Conservation (phyloP, 2,888 invertebrate genomes). For the Mythimna lalbum region DNA sequence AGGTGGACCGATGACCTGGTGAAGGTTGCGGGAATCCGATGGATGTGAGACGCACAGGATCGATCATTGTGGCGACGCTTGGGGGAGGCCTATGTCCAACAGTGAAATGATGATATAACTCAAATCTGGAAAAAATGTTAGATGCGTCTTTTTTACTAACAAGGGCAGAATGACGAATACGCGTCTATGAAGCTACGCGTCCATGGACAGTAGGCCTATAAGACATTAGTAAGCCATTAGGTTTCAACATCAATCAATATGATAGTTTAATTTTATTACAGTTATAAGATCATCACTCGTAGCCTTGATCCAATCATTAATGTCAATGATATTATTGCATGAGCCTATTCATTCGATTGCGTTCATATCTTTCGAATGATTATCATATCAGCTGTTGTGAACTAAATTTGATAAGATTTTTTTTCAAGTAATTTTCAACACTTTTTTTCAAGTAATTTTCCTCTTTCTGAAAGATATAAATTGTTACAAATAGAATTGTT, state of each 20-base stretch:
- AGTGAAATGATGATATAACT: too few species aligned
- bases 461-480: neutral
- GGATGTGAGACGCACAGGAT: too few species aligned
- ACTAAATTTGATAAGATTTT: conserved; percentile 18
- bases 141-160: too few species aligned
- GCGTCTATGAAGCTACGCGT: too few species aligned
- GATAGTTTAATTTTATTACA: conserved; percentile 11
- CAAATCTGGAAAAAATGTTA: too few species aligned
- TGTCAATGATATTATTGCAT: conserved; percentile 12
- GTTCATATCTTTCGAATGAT: conserved; percentile 26
- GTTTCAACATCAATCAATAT: conserved; percentile 14
- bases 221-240: neutral
- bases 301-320: conserved; percentile 31
- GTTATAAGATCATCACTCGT: conserved; percentile 5
- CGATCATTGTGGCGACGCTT: too few species aligned
- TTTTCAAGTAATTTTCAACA: neutral
- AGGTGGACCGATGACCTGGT: too few species aligned
- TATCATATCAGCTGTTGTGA: conserved; percentile 6
- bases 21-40: too few species aligned
- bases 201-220: too few species aligned
- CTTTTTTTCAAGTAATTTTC: conserved; percentile 11
- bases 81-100: too few species aligned
- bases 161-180: too few species aligned
- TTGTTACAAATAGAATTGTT: too few species aligned
- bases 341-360: conserved; percentile 14